phyloP scores from a whole-genome alignment of 2,113 vertebrate genomes.

The Gasterosteus nipponicus region DNA sequence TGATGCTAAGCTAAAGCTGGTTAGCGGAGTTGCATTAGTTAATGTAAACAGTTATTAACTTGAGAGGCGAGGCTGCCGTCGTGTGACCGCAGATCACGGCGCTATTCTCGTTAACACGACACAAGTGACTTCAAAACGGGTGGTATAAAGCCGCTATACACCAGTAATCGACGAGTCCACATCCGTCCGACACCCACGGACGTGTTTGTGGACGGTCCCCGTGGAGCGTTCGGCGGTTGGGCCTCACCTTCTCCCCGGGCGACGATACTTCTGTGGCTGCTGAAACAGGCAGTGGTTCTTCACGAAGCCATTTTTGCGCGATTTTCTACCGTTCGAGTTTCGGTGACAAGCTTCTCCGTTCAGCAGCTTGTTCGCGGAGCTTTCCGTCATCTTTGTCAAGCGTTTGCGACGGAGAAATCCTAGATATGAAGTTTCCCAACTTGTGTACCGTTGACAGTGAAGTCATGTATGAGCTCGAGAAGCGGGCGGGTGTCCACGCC shows the following conservation, averaged over 20 bases:
- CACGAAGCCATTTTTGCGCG: conserved; percentile 78
- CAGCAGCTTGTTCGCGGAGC: conserved; percentile 73
- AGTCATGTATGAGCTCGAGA: conserved; percentile 53
- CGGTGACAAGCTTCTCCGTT: conserved; percentile 75
- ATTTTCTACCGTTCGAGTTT: conserved; percentile 62
- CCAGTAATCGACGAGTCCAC: rapidly evolving
- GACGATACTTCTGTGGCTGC: conserved; percentile 71
- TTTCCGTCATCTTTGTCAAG: conserved; percentile 76
- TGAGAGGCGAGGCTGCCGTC: neutral
- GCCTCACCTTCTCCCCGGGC: conserved; percentile 79
- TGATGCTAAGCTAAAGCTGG: neutral
- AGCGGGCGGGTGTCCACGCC: conserved; percentile 51
- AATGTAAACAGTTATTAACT: neutral
- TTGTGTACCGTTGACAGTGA: conserved; percentile 43
- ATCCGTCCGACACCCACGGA: neutral
- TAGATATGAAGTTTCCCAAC: conserved; percentile 29
- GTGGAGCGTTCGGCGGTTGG: conserved; percentile 28
- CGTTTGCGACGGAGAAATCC: neutral
- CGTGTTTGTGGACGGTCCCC: neutral
- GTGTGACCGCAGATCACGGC: neutral
- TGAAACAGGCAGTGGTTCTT: conserved; percentile 77
- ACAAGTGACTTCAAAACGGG: neutral
- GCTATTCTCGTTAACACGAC: neutral
- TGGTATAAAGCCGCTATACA: neutral
- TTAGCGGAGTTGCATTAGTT: neutral